A percentile compares a stretch with the other conserved stretches of the same genome.
Evolutionary conservation across 2,797 vertebrate genomes (phyloP).

Genomic region (Schizopygopsis malacanthus): DNA sequence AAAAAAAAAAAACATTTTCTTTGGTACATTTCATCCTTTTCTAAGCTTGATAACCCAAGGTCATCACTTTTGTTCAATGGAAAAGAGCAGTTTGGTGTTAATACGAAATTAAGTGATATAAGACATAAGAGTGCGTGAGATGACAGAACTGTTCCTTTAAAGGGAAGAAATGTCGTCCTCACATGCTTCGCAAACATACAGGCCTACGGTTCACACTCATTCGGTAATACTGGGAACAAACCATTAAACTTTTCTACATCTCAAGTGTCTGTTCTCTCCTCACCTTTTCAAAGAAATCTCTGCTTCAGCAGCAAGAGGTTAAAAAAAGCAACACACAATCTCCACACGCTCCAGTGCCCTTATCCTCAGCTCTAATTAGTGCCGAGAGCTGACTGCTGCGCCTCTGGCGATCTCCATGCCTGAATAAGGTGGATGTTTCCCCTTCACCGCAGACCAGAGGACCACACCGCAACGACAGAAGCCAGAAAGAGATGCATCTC

Average conservation of each 20-base stretch:
- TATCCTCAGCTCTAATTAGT: conserved; percentile 36
- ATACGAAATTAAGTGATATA: neutral
- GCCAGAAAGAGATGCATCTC: conserved; percentile 1
- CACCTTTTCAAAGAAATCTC: conserved; percentile 23
- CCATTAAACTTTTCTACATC: neutral
- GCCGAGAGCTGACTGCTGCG: conserved; percentile 11
- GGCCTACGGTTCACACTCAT: neutral
- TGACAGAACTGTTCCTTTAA: neutral
- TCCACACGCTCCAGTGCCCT: conserved; percentile 20
- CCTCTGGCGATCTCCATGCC: neutral
- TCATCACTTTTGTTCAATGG: neutral
- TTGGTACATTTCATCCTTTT: neutral
- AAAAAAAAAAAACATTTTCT: neutral
- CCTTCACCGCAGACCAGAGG: neutral
- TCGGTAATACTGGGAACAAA: neutral
- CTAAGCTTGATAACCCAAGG: neutral
- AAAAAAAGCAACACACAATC: conserved; percentile 43
- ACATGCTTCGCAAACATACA: neutral
- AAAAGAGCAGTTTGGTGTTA: neutral
- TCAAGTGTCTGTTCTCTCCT: conserved; percentile 20
- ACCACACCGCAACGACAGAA: neutral
- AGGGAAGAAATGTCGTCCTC: neutral
- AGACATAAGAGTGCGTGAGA: neutral
- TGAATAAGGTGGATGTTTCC: conserved; percentile 24
- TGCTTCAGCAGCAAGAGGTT: conserved; percentile 29